A percentile compares a stretch with the other conserved stretches of the same genome.
Conservation (phyloP, 2,888 invertebrate genomes). For the Troides oblongomaculatus region DNA sequence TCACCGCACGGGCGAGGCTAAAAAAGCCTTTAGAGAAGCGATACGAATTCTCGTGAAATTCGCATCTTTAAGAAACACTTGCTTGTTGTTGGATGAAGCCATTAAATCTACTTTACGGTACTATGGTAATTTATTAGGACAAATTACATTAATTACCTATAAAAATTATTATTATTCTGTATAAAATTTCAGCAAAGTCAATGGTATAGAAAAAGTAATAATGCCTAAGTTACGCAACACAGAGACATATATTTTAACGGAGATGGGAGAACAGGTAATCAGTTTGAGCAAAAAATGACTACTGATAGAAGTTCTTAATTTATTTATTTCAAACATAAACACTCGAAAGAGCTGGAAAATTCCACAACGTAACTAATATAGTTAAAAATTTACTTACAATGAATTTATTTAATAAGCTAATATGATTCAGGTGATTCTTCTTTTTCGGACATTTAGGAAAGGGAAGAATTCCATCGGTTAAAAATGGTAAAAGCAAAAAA, state of each 20-base stretch:
- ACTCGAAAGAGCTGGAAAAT: too few species aligned
- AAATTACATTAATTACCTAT: background rate
- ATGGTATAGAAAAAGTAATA: constrained; percentile 73
- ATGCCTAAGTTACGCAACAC: constrained; percentile 70
- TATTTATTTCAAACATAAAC: too few species aligned
- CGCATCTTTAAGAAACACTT: constrained; percentile 70
- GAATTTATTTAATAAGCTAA: too few species aligned
- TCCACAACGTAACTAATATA: too few species aligned
- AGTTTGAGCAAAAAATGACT: background rate
- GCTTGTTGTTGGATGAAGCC: constrained; percentile 61
- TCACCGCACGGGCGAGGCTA: constrained; percentile 67
- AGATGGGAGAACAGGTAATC: constrained; percentile 72
- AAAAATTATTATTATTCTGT: background rate
- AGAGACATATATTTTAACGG: constrained; percentile 65
- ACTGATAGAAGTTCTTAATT: background rate
- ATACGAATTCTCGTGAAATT: constrained; percentile 70
- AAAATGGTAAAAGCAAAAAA: constrained; percentile 77
- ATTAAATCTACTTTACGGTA: constrained; percentile 66
- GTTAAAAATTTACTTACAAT: too few species aligned
- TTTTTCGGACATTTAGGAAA: constrained; percentile 49
- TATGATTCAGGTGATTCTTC: background rate
- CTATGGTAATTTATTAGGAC: background rate
- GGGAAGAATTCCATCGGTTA: constrained; percentile 73
- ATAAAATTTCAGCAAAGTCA: constrained; percentile 62
- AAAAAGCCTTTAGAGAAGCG: constrained; percentile 65